Evolutionary conservation across 2,113 vertebrate genomes (phyloP).

Genomic region (Coracopsis vasa): DNA sequence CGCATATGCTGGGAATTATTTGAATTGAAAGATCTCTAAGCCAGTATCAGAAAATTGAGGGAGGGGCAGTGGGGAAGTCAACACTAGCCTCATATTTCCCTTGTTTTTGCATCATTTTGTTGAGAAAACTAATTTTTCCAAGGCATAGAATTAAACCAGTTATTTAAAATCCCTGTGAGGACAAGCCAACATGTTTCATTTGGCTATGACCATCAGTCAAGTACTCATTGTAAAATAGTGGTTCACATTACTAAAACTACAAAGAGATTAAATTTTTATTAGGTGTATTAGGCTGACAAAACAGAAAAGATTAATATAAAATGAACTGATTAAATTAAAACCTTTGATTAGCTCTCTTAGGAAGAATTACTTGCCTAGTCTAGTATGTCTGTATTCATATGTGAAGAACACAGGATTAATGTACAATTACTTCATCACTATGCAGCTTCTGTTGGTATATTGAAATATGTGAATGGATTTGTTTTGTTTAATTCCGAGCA

Average conservation of each 20-base stretch:
- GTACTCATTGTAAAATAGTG: background rate
- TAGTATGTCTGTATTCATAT: background rate
- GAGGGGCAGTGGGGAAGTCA: background rate
- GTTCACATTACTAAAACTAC: conserved; percentile 38
- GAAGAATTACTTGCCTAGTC: background rate
- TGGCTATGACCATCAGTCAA: background rate
- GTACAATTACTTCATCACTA: background rate
- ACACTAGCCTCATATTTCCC: background rate
- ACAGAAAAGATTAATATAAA: background rate
- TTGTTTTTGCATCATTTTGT: background rate
- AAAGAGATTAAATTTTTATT: conserved; percentile 40
- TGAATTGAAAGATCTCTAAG: background rate
- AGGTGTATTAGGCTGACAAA: background rate
- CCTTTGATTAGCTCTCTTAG: conserved; percentile 27
- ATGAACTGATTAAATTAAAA: conserved; percentile 33
- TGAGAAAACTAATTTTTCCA: background rate
- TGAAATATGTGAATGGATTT: conserved; percentile 9
- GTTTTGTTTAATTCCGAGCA: background rate
- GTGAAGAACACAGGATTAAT: background rate
- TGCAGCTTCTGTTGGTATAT: background rate
- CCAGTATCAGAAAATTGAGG: background rate
- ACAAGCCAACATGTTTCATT: background rate
- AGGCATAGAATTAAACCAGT: background rate
- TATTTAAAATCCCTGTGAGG: conserved; percentile 6
- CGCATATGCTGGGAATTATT: background rate